A percentile compares a stretch with the other conserved stretches of the same genome.
Conservation (phyloP, 2,888 invertebrate genomes). For the Noctua janthina region DNA sequence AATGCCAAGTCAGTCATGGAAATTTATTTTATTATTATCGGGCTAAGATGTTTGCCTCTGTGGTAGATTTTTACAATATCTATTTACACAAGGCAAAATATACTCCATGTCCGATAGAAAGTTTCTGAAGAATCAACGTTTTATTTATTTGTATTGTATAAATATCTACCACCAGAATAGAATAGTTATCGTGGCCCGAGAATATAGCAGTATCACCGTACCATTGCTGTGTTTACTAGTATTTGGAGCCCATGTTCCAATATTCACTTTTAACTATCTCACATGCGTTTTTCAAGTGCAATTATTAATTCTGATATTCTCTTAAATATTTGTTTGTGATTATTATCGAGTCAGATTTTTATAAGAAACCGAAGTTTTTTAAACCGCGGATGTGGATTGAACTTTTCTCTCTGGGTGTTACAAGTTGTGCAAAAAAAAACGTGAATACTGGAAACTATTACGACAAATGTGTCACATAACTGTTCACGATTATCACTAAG, state of each 20-base stretch:
- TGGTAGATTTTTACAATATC: slow-evolving; percentile 68
- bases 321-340: background rate
- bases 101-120: background rate
- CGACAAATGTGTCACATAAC: slow-evolving; percentile 36
- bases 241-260: slow-evolving; percentile 80
- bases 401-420: background rate
- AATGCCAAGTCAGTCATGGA: slow-evolving; percentile 90
- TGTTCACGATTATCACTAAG: slow-evolving; percentile 47
- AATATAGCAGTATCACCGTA: slow-evolving; percentile 79
- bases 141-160: slow-evolving; percentile 35
- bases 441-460: slow-evolving; percentile 70
- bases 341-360: background rate
- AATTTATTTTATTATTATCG: slow-evolving; percentile 82
- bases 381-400: background rate
- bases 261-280: slow-evolving; percentile 79
- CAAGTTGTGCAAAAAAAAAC: slow-evolving; percentile 34
- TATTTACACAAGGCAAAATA: background rate
- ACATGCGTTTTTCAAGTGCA: background rate
- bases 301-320: background rate
- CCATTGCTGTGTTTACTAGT: slow-evolving; percentile 81
- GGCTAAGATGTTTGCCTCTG: slow-evolving; percentile 73
- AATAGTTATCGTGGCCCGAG: slow-evolving; percentile 78
- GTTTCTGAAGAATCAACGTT: slow-evolving; percentile 15
- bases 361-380: background rate
- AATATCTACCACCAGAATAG: slow-evolving; percentile 76